Evolutionary conservation across 2,888 invertebrate species (phyloP).

Genomic region (Watsonalla cultraria): DNA sequence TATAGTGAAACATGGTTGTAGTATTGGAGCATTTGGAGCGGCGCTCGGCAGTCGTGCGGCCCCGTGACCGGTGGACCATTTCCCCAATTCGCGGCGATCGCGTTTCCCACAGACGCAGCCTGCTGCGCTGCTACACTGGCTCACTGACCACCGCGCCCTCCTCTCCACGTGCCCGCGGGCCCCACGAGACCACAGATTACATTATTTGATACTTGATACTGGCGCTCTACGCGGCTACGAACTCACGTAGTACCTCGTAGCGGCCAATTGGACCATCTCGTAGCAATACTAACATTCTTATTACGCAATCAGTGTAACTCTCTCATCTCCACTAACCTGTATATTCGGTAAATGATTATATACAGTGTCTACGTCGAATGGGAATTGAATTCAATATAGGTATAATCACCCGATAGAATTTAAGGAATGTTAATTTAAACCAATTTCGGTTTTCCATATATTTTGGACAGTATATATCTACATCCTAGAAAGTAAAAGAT

Average conservation of each 20-base stretch:
- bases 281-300: background rate
- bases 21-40: background rate
- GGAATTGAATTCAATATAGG: too few relatives aligned
- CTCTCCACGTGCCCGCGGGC: background rate
- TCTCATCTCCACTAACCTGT: too few relatives aligned
- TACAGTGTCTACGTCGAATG: too few relatives aligned
- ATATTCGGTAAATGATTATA: too few relatives aligned
- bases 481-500: too few relatives aligned
- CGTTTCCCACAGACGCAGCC: constrained; percentile 49
- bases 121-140: constrained; percentile 41
- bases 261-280: constrained; percentile 1
- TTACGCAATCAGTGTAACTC: too few relatives aligned
- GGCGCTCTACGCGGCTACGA: constrained; percentile 10
- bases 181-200: too few relatives aligned
- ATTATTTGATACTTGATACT: background rate
- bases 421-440: too few relatives aligned
- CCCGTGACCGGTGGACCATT: constrained; percentile 52
- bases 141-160: constrained; percentile 37
- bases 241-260: constrained; percentile 6
- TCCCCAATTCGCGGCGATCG: constrained; percentile 52
- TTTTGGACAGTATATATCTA: too few relatives aligned
- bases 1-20: too few relatives aligned
- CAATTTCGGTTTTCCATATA: too few relatives aligned
- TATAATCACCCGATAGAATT: too few relatives aligned
- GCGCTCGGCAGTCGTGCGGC: constrained; percentile 13